Evolutionary conservation across 2,888 invertebrate genomes (phyloP).

Genomic region (Sabellastarte sp.): DNA sequence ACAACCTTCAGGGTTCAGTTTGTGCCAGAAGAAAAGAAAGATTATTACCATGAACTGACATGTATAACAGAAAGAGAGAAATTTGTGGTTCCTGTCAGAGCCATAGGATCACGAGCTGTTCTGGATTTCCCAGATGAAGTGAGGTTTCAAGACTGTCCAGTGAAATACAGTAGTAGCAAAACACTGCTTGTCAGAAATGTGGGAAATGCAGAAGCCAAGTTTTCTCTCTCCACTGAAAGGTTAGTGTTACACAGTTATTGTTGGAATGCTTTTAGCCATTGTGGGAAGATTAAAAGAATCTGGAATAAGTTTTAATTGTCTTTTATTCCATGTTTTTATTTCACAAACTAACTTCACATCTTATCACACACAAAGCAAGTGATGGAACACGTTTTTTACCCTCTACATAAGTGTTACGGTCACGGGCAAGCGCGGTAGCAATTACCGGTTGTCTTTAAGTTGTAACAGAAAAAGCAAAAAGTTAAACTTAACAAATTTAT

Average conservation of each 20-base stretch:
- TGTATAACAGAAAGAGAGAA: conserved; percentile 59
- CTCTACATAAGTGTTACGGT: too few relatives aligned
- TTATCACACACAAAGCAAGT: too few relatives aligned
- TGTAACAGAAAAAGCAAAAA: too few relatives aligned
- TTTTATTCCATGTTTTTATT: too few relatives aligned
- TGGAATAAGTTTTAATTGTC: too few relatives aligned
- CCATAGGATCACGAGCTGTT: conserved; percentile 65
- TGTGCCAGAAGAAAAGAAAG: conserved; percentile 63
- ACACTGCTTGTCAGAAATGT: conserved; percentile 65
- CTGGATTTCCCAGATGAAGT: conserved; percentile 67
- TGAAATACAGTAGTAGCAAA: conserved; percentile 63
- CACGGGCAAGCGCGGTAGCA: too few relatives aligned
- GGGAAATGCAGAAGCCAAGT: conserved; percentile 63
- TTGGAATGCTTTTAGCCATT: too few relatives aligned
- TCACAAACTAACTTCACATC: too few relatives aligned
- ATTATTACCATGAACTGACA: conserved; percentile 58
- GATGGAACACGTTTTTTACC: too few relatives aligned
- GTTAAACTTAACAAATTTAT: too few relatives aligned
- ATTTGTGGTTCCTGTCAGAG: conserved; percentile 61
- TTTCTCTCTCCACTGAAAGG: conserved; percentile 61
- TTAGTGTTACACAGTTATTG: conserved; percentile 39
- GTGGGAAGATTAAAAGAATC: too few relatives aligned
- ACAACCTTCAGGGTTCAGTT: conserved; percentile 68
- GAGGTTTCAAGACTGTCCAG: conserved; percentile 62
- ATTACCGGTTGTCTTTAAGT: too few relatives aligned